These are phyloP conservation scores for Drosophila orena DNA, from an alignment of 1,140 invertebrate genomes.

Conservation along the genomic window DNA sequence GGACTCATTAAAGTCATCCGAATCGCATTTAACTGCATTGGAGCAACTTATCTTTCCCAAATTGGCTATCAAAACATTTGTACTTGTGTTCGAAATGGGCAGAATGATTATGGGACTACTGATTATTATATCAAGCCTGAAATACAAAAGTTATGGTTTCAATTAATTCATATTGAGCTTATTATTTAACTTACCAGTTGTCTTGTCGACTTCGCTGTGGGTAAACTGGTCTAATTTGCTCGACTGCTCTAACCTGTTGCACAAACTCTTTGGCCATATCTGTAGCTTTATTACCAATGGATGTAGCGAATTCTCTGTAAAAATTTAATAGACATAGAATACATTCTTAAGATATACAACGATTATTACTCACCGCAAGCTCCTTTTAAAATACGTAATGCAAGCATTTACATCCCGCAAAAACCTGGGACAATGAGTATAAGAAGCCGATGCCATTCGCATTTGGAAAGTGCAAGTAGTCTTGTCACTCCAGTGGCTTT, in stretches of 20 bases:
- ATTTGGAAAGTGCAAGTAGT: conserved; percentile 87
- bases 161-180: not conserved
- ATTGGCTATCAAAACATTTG: conserved; percentile 95
- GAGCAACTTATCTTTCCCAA: conserved; percentile 93
- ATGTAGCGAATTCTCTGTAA: conserved; percentile 90
- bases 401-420: conserved; percentile 94
- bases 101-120: conserved; percentile 96
- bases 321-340: conserved; percentile 48
- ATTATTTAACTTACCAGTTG: conserved; percentile 32
- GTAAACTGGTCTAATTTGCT: conserved; percentile 41
- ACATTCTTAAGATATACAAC: too few relatives aligned
- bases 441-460: conserved; percentile 96
- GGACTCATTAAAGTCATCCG: conserved; percentile 35
- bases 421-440: conserved; percentile 95
- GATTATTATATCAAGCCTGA: conserved; percentile 89
- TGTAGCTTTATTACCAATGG: conserved; percentile 94
- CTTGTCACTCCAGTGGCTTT: conserved; percentile 86
- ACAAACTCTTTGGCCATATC: conserved; percentile 97
- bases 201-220: conserved; percentile 40
- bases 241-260: conserved; percentile 86
- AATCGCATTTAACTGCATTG: conserved; percentile 31
- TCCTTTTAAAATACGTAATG: conserved; percentile 89
- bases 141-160: not conserved
- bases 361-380: conserved; percentile 84
- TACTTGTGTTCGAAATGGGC: conserved; percentile 91